Base-by-base conservation (phyloP, 2,888 invertebrate species). In the Mesorhabditis sp. region DNA sequence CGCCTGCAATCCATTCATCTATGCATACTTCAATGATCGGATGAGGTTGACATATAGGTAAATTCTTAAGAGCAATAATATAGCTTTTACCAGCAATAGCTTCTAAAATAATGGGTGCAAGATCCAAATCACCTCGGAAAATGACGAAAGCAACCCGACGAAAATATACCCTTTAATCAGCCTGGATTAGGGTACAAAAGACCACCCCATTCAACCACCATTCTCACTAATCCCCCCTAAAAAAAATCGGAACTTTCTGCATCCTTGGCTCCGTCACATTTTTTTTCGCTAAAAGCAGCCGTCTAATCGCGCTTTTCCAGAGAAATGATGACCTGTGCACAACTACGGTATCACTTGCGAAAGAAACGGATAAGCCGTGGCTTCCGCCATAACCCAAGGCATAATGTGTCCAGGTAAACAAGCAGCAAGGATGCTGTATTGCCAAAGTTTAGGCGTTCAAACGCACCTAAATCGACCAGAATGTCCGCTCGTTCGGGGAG, bases 21-120 rank as follows among this genome's bases (percentile, higher is more conserved):
- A 83, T 70, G 81, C 82, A 0, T 83, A 83, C 65, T 83, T 83
- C 73, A 83, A 83, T 70, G 83, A 83, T 62, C 71, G 83, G 15
- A 83, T 83, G 83, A 73, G 82, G 6, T n/a, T 79, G 66, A 80
- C 82, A 4, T 83, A 83, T 67, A 74, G 74, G 67, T 62, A 28
- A 28, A 28, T 7, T n/a, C 13, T 10, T 13, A n/a, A 62, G 15
- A 28, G 2, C 28, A 15, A 62, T 15, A 62, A n/a, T 62, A 28
- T 62, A 15, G 41, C 63, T 7, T 62, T 62, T 15, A 15, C 15
- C 7, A 62, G 7, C 41, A 2, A 15, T n/a, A 7, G 28, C 28
- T 28, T 2, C 28, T 28, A 28, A 28, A 28, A 28, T 28, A 28
- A 28, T 28, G 28, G 28, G 28, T 28, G 28, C 28, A 28, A 28